Conservation (phyloP, 2,113 vertebrate genomes). For the Apus apus region DNA sequence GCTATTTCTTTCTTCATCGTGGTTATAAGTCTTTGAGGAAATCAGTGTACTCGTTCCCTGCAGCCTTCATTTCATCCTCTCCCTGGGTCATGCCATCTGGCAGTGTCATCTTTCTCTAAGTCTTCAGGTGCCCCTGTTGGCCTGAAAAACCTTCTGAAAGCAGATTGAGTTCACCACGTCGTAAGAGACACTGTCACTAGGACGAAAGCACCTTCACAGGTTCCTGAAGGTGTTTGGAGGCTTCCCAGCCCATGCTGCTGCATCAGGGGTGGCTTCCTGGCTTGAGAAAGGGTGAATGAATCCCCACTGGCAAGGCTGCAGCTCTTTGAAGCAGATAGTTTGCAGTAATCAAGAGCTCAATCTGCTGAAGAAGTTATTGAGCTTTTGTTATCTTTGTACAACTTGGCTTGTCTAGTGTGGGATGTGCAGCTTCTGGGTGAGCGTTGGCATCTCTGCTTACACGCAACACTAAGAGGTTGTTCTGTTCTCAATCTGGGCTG, state of each 20-base stretch:
- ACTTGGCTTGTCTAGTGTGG: neutral
- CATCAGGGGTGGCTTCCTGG: neutral
- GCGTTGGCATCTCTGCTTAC: neutral
- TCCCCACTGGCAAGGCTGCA: neutral
- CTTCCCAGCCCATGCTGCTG: neutral
- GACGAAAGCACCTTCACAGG: neutral
- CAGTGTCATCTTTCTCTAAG: slow-evolving; percentile 6
- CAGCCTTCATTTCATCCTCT: slow-evolving; percentile 49
- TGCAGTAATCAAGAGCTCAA: slow-evolving; percentile 4
- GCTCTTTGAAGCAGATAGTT: slow-evolving; percentile 35
- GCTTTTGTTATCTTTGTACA: slow-evolving; percentile 18
- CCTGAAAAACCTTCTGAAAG: slow-evolving; percentile 30
- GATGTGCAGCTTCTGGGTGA: neutral
- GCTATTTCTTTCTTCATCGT: slow-evolving; percentile 38
- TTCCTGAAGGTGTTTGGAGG: neutral
- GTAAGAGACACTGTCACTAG: neutral
- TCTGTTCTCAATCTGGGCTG: neutral
- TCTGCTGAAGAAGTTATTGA: slow-evolving; percentile 52
- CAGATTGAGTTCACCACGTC: neutral
- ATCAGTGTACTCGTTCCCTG: slow-evolving; percentile 22
- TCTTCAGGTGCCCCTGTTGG: slow-evolving; percentile 44
- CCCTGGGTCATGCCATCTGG: slow-evolving; percentile 1
- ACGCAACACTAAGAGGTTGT: neutral
- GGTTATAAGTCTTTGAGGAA: slow-evolving; percentile 58
- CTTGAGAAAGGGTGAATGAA: neutral